Evolutionary conservation across 2,888 invertebrate genomes (phyloP).

Genomic region (Volucella inanis): DNA sequence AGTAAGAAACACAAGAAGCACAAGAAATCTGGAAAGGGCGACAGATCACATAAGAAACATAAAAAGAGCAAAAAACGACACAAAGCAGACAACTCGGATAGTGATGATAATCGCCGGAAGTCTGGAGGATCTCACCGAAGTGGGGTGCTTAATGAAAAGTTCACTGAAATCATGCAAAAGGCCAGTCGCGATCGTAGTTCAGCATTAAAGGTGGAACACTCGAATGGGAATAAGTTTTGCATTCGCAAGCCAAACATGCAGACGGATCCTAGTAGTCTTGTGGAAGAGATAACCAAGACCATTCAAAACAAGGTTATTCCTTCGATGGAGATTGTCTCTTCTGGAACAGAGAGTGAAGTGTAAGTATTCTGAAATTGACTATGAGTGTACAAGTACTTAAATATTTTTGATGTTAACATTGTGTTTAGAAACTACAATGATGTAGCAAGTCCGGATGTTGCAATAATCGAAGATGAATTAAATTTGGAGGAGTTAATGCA

Average conservation of each 20-base stretch:
- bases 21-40: conserved; percentile 85
- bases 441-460: conserved; percentile 88
- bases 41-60: conserved; percentile 86
- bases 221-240: conserved; percentile 79
- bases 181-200: conserved; percentile 78
- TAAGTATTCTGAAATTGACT: conserved; percentile 75
- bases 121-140: conserved; percentile 78
- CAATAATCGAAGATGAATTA: conserved; percentile 92
- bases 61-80: conserved; percentile 85
- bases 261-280: conserved; percentile 84
- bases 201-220: conserved; percentile 76
- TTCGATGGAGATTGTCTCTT: conserved; percentile 87
- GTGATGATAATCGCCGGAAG: conserved; percentile 70
- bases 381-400: background rate
- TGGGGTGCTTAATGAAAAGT: conserved; percentile 80
- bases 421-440: conserved; percentile 84
- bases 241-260: conserved; percentile 80
- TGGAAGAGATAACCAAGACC: conserved; percentile 84
- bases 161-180: conserved; percentile 82
- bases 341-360: conserved; percentile 87
- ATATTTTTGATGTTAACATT: background rate
- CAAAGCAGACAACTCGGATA: conserved; percentile 79
- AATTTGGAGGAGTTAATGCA: conserved; percentile 95
- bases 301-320: conserved; percentile 81
- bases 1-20: conserved; percentile 88